phyloP scores from a whole-genome alignment of 2,113 vertebrate genomes.

The Pelvicachromis taeniatus region DNA sequence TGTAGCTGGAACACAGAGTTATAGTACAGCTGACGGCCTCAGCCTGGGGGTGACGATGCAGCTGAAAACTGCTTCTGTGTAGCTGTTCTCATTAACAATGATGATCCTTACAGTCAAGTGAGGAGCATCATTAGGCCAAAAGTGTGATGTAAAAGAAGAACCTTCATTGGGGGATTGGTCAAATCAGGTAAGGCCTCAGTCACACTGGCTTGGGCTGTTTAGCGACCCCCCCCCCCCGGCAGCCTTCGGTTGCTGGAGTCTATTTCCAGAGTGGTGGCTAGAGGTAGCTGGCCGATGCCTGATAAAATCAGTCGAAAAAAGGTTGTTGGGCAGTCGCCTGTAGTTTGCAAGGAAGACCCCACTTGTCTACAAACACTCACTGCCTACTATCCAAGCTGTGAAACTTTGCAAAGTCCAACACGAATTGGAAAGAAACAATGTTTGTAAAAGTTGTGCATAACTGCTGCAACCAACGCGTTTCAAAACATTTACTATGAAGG shows the following conservation, averaged over 20 bases:
- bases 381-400: neutral
- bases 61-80: neutral
- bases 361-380: neutral
- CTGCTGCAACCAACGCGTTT: neutral
- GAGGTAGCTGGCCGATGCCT: neutral
- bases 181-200: neutral
- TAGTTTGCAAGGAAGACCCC: too few species aligned
- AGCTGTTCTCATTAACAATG: neutral
- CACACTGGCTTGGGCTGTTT: neutral
- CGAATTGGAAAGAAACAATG: neutral
- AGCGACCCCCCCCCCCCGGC: neutral
- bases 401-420: neutral
- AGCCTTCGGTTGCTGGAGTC: neutral
- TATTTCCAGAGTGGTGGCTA: neutral
- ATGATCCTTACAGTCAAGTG: neutral
- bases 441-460: neutral
- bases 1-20: neutral
- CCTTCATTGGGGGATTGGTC: neutral
- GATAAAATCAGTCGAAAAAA: neutral
- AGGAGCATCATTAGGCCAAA: neutral
- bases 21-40: neutral
- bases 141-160: neutral
- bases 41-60: neutral
- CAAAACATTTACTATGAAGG: neutral
- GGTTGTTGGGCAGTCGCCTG: neutral